Evolutionary conservation across 2,113 vertebrate species (phyloP), one percentile per base, ranked within the genome.

Genomic region (Tenrec ecaudatus): DNA sequence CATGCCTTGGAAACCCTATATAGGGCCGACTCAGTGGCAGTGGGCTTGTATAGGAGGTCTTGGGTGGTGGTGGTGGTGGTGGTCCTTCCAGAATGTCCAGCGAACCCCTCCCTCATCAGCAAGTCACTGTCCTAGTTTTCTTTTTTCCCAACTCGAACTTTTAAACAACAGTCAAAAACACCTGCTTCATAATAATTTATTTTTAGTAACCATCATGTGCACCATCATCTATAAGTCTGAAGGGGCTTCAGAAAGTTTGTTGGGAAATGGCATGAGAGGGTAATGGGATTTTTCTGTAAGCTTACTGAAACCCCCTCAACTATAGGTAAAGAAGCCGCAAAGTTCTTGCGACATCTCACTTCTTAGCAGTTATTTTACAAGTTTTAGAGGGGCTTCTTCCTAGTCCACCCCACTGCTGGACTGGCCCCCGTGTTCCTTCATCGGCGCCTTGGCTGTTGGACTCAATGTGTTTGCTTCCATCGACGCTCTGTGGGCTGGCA

Each of bases 141-240:
- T 97, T 96, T 97, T 97, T 96, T 94, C 90, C 96, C 82, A 96
- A 97, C 95, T 96, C 97, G 98, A 97, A 95, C 94, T 96, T 98
- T 97, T 94, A 97, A 97, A 53, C 47, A 53, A 53, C 47, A 53
- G 9, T 53, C 2, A 14, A 95, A 98, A 97, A 95, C 76, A 80
- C 31, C 93, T 93, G 88, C 98, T 97, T 96, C 96, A 96, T 92
- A 97, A 96, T 97, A 10, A 6, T 66, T 66, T 66, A 9, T 98
- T 4, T 94, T 97, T 87, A 95, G 96, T 97, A 96, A 88, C 92
- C 91, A 90, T 95, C 92, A 82, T 86, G 83, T 92, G 94, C 0
- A 0, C 73, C 73, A 0, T 77, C 92, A 95, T 79, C 16, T 43
- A 77, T 86, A 78, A 57, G 68, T 68, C 29, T 23, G 64, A 81